Evolutionary conservation across 2,797 vertebrate species (phyloP).

Genomic region (Cottoperca gobio): DNA sequence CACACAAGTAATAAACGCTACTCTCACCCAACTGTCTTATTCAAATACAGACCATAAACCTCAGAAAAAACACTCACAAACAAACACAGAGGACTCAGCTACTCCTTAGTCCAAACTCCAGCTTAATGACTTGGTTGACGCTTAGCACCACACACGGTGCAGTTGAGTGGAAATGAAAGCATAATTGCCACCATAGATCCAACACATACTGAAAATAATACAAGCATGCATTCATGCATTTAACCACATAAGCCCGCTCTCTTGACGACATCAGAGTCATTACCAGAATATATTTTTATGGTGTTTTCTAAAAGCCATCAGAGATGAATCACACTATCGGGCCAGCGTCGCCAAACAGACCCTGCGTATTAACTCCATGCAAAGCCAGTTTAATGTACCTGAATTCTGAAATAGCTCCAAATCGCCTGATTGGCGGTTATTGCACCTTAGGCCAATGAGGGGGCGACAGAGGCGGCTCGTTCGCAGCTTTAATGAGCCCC

Average conservation of each 20-base stretch:
- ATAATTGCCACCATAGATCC: conserved; percentile 84
- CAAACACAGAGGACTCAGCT: conserved; percentile 68
- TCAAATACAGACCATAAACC: conserved; percentile 75
- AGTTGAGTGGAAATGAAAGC: conserved; percentile 82
- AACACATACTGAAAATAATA: conserved; percentile 81
- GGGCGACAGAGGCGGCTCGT: conserved; percentile 64
- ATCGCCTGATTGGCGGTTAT: conserved; percentile 84
- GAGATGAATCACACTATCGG: conserved; percentile 75
- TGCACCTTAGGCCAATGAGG: conserved; percentile 89
- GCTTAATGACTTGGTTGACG: conserved; percentile 80
- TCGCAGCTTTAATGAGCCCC: conserved; percentile 82
- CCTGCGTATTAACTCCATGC: conserved; percentile 71
- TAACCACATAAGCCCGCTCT: conserved; percentile 79
- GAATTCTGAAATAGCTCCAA: conserved; percentile 79
- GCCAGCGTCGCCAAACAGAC: conserved; percentile 66
- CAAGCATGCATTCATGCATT: conserved; percentile 82
- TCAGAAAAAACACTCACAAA: conserved; percentile 63
- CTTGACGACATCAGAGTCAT: conserved; percentile 77
- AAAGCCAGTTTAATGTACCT: conserved; percentile 82
- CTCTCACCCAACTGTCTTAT: conserved; percentile 66
- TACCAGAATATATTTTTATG: conserved; percentile 80
- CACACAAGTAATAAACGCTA: conserved; percentile 49
- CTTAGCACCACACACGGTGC: conserved; percentile 75
- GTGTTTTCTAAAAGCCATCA: conserved; percentile 79
- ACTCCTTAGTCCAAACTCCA: conserved; percentile 74